Conservation (phyloP, 2,113 vertebrate species). For the Australoheros scitulus region DNA sequence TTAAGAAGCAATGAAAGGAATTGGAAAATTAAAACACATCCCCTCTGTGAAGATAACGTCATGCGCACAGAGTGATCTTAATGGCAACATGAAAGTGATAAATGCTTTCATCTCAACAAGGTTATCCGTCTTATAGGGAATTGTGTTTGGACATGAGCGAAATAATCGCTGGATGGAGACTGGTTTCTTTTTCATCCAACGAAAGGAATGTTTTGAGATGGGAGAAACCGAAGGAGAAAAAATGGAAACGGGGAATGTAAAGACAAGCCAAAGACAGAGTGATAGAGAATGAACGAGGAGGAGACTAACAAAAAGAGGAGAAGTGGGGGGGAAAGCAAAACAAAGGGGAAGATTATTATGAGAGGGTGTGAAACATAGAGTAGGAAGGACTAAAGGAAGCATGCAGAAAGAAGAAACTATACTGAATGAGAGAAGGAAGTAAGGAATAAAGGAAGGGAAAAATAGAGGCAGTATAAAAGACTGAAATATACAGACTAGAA, state of each 20-base stretch:
- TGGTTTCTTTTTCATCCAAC: conserved; percentile 18
- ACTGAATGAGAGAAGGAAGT: neutral
- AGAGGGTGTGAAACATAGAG: neutral
- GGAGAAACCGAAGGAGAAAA: neutral
- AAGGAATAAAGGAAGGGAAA: neutral
- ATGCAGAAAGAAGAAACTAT: too few relatives aligned
- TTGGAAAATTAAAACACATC: conserved; percentile 17
- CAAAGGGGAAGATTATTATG: neutral
- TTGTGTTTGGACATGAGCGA: neutral
- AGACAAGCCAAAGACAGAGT: neutral
- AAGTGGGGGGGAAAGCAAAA: neutral
- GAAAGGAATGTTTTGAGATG: conserved; percentile 10
- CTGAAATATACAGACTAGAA: neutral
- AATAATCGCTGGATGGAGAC: conserved; percentile 12
- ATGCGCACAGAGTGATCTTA: neutral
- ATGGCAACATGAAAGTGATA: conserved; percentile 43
- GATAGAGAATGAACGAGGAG: neutral
- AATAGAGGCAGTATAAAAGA: neutral
- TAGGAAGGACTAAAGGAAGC: neutral
- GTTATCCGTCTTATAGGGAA: conserved; percentile 25
- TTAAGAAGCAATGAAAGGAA: conserved; percentile 6
- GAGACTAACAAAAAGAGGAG: neutral
- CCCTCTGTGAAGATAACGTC: neutral
- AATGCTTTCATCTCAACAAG: conserved; percentile 45
- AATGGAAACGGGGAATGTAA: neutral